Base-by-base conservation (phyloP, 2,797 vertebrate species). In the Poecilia picta region DNA sequence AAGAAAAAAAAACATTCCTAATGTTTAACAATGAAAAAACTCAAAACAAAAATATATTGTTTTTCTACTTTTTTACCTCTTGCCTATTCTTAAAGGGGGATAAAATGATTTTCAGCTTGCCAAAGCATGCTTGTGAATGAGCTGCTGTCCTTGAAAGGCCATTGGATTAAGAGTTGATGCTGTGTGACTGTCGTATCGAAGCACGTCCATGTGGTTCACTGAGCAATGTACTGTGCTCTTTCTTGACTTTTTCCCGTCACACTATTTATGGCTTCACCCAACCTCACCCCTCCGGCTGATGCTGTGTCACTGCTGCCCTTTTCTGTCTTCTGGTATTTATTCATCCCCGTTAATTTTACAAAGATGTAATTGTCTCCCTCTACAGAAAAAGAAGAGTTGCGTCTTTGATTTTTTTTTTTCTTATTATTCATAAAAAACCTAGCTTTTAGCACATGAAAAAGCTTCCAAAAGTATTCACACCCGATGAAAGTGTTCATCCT, bases 121-220 rank as follows among this genome's bases (percentile, higher is more conserved):
- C 43, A 11, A 12, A 36, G 75, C 39, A 77, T 39, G 31, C 25
- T 31, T 76, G 10, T 25, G 57, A 49, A 53, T 71, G 71, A 87
- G 72, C 80, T 72, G 33, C 64, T 75, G 83, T 81, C 81, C 87
- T 81, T 82, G 75, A 78, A 82, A 87, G 47, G 47, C 66, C 39
- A 77, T 73, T 80, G 36, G 79, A 43, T 81, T 76, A 84, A 87
- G 81, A 85, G 85, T 76, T 51, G 86, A 91, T 86, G 85, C 82
- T 46, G 36, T 78, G 85, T 80, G 91, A 90, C 86, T 84, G 90
- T 86, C 83, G 66, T 74, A 83, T 91, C 79, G 86, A 92, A 72
- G 46, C 66, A 47, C 23, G 31, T 74, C 43, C 5, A 64, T 84
- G 83, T 88, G 89, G 86, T 92, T 94, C 76, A 88, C 90, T 80